A percentile compares a stretch with the other conserved stretches of the same genome.
These are phyloP conservation scores for Sycophila sp. DNA, from an alignment of 1,140 invertebrate species.

Conservation along the genomic window DNA sequence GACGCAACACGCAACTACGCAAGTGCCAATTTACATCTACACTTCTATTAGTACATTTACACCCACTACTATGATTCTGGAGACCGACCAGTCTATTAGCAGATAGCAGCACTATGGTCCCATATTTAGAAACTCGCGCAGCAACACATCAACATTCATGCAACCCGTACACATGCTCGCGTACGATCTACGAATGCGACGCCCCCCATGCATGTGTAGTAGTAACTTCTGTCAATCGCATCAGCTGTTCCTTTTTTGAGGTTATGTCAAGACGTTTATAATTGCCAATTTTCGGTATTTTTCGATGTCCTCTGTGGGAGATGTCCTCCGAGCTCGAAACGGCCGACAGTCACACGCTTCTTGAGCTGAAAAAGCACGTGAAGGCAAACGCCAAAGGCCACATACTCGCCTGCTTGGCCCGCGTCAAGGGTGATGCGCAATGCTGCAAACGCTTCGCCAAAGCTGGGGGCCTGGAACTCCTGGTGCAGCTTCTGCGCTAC, in stretches of 20 bases:
- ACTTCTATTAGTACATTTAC: too few relatives aligned
- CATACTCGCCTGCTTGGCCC: constrained; percentile 46
- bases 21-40: too few relatives aligned
- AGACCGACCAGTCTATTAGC: too few relatives aligned
- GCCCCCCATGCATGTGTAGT: background rate
- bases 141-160: background rate
- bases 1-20: too few relatives aligned
- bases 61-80: too few relatives aligned
- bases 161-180: background rate
- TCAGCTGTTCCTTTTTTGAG: constrained; percentile 41
- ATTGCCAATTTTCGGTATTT: constrained; percentile 38
- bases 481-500: constrained; percentile 40
- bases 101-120: too few relatives aligned
- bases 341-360: constrained; percentile 37
- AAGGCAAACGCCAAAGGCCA: constrained; percentile 42
- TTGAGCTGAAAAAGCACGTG: constrained; percentile 47
- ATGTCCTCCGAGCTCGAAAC: constrained; percentile 47
- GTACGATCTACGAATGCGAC: background rate
- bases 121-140: too few relatives aligned
- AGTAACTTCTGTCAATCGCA: constrained; percentile 30
- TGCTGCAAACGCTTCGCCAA: constrained; percentile 48
- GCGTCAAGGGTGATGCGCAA: constrained; percentile 51
- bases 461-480: constrained; percentile 41
- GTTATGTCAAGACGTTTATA: constrained; percentile 45
- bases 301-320: constrained; percentile 31